These are phyloP conservation scores for Rhinogobius similis DNA, from an alignment of 2,113 vertebrate genomes.

Conservation along the genomic window DNA sequence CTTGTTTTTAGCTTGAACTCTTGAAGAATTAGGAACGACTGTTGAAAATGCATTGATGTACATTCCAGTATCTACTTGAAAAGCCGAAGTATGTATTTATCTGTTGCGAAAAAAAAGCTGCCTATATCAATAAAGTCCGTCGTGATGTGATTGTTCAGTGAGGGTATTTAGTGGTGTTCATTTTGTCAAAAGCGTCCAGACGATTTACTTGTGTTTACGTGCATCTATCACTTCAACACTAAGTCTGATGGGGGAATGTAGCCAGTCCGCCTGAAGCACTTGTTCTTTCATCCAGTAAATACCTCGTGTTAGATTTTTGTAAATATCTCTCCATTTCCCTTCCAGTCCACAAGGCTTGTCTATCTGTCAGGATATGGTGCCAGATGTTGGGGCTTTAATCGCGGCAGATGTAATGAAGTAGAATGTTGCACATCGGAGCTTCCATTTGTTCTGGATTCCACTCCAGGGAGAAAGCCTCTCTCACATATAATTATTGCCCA, in stretches of 20 bases:
- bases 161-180: conserved; percentile 47
- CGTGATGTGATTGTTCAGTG: conserved; percentile 72
- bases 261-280: conserved; percentile 50
- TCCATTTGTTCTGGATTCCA: conserved; percentile 96
- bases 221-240: conserved; percentile 60
- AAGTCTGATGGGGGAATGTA: conserved; percentile 54
- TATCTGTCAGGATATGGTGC: conserved; percentile 91
- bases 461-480: conserved; percentile 94
- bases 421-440: conserved; percentile 96
- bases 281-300: conserved; percentile 74
- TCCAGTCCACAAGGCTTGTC: conserved; percentile 92
- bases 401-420: conserved; percentile 98
- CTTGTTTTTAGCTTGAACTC: conserved; percentile 59
- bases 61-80: conserved; percentile 78
- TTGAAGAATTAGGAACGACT: conserved; percentile 50
- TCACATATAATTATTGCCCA: conserved; percentile 98
- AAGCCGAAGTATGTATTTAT: conserved; percentile 75
- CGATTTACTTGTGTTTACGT: conserved; percentile 60
- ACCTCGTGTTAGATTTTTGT: conserved; percentile 64
- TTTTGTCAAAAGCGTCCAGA: conserved; percentile 58
- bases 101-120: conserved; percentile 67
- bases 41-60: conserved; percentile 64
- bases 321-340: conserved; percentile 91
- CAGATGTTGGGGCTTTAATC: conserved; percentile 98
- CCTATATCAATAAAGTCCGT: conserved; percentile 74